Evolutionary conservation across 2,888 invertebrate species (phyloP).

Genomic region (Gasteruption jaculator): DNA sequence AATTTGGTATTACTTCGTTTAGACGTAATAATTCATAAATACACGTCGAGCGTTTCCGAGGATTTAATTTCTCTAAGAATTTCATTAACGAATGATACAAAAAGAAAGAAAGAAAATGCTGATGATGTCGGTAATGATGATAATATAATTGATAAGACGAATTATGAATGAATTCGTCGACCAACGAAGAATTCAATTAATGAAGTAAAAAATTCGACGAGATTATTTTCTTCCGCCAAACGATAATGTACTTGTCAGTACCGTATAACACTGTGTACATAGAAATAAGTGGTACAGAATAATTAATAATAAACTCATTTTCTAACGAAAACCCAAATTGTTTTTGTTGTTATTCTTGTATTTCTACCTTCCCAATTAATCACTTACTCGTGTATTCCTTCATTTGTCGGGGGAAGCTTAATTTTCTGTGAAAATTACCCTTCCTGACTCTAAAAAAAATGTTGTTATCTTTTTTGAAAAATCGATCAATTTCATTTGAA

Average conservation of each 20-base stretch:
- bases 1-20: no score
- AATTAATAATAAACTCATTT: slow-evolving; percentile 52
- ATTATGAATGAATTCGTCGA: no score
- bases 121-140: no score
- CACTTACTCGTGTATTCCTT: no score
- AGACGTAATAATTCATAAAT: no score
- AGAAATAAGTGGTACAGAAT: slow-evolving; percentile 49
- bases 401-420: no score
- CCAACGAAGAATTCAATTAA: neutral
- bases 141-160: no score
- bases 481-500: neutral
- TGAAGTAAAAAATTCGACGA: neutral
- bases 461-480: slow-evolving; percentile 1
- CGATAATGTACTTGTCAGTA: slow-evolving; percentile 43
- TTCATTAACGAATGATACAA: no score
- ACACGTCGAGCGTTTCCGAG: no score
- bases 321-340: slow-evolving; percentile 45
- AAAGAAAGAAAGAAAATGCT: no score
- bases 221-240: slow-evolving; percentile 24
- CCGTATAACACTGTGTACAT: slow-evolving; percentile 48
- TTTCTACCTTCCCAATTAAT: neutral
- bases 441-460: slow-evolving; percentile 1
- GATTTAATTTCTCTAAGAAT: no score
- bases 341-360: neutral
- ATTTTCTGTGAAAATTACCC: neutral